These are phyloP conservation scores for Rugalucina vietnamica DNA, from an alignment of 2,888 invertebrate species.

Conservation along the genomic window DNA sequence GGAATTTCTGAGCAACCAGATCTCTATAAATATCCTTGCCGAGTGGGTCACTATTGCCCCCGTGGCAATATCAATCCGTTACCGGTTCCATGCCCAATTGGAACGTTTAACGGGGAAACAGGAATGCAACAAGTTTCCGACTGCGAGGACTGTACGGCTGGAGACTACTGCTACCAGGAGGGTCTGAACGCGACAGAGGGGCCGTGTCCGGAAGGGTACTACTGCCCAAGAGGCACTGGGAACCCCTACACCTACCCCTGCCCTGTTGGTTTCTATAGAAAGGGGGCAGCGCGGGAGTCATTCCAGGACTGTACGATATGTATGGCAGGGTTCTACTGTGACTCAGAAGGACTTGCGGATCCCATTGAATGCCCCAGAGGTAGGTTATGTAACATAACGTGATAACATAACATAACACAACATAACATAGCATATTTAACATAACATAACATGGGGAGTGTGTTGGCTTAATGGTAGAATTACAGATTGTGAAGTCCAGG, in stretches of 20 bases:
- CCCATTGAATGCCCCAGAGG: conserved; percentile 79
- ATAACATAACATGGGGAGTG: no score
- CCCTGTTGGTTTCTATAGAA: conserved; percentile 82
- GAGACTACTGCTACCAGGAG: conserved; percentile 78
- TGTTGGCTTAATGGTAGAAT: no score
- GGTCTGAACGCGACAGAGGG: conserved; percentile 76
- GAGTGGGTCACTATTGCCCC: conserved; percentile 81
- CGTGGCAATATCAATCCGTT: conserved; percentile 80
- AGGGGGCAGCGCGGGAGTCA: conserved; percentile 80
- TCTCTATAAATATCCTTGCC: conserved; percentile 73
- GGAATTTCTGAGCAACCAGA: conserved; percentile 79
- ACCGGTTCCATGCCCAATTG: conserved; percentile 81
- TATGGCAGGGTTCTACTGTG: conserved; percentile 81
- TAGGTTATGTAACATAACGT: background rate
- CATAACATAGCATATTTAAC: no score
- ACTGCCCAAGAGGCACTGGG: conserved; percentile 81
- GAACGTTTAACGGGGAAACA: conserved; percentile 77
- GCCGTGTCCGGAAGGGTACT: conserved; percentile 81
- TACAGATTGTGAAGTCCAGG: no score
- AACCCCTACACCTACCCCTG: conserved; percentile 75
- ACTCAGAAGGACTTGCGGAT: conserved; percentile 76
- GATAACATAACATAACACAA: no score
- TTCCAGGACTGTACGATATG: conserved; percentile 82
- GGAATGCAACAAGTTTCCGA: conserved; percentile 78
- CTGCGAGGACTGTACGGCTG: conserved; percentile 80